phyloP scores from a whole-genome alignment of 1,140 invertebrate genomes.

The Phymorhynchus buccinoides region DNA sequence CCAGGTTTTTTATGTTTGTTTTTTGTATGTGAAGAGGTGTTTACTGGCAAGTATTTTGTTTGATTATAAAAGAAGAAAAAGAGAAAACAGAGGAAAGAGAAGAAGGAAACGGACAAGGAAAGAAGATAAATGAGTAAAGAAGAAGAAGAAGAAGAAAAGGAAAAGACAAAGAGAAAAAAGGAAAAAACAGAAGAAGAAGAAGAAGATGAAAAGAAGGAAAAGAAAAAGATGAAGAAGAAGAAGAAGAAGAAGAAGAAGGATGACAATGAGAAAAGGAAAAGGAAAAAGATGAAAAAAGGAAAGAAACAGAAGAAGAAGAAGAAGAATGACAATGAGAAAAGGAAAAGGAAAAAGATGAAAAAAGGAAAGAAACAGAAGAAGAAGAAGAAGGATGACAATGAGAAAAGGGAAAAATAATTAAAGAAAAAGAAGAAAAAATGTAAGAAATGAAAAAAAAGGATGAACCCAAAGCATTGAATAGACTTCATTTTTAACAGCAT shows the following conservation, averaged over 20 bases:
- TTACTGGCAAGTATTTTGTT: background rate
- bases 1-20: too few species aligned
- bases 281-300: background rate
- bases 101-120: slow-evolving; percentile 5
- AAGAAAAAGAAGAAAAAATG: background rate
- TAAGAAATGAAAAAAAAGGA: slow-evolving; percentile 32
- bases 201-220: background rate
- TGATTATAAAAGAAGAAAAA: background rate
- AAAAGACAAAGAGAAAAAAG: background rate
- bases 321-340: background rate
- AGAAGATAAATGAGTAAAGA: background rate
- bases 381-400: too few species aligned
- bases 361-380: background rate
- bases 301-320: background rate
- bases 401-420: too few species aligned
- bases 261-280: too few species aligned
- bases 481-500: too few species aligned
- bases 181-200: slow-evolving; percentile 8
- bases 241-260: too few species aligned
- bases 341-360: background rate
- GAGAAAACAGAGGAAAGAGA: background rate
- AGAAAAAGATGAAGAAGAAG: slow-evolving; percentile 2
- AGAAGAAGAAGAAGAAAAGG: too few species aligned
- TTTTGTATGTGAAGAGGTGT: too few species aligned
- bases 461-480: too few species aligned